Conservation (phyloP, 2,113 vertebrate species). For the Eulemur macaco region DNA sequence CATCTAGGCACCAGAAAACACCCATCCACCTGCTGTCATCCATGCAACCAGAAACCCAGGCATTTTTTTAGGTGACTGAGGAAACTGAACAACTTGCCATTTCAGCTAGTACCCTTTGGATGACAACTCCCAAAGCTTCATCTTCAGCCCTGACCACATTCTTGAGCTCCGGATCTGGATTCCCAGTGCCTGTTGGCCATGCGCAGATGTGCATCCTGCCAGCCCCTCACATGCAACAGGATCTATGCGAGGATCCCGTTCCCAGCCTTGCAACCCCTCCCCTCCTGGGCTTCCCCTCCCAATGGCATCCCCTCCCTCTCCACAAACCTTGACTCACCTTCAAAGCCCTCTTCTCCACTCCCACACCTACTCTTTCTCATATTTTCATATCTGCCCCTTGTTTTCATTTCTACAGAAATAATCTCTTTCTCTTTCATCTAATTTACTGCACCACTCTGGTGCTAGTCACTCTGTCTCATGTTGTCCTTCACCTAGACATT, state of each 20-base stretch:
- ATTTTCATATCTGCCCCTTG: background rate
- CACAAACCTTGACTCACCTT: background rate
- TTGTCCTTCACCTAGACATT: background rate
- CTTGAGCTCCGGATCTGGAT: background rate
- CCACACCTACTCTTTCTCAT: background rate
- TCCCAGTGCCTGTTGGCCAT: background rate
- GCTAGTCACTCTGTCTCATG: background rate
- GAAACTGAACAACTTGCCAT: conserved; percentile 1
- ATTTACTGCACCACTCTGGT: background rate
- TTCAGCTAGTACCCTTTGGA: background rate
- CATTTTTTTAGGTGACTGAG: background rate
- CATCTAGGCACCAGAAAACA: conserved; percentile 7
- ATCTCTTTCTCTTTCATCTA: background rate
- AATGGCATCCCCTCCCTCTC: too few species aligned
- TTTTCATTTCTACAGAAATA: background rate
- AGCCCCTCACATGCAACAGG: background rate
- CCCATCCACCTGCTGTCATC: background rate
- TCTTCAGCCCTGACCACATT: background rate
- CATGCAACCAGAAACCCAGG: background rate
- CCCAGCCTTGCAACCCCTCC: background rate
- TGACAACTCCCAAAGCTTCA: background rate
- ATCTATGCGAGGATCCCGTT: background rate
- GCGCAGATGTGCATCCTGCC: background rate
- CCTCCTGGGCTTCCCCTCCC: background rate
- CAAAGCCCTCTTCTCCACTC: background rate